A percentile compares a stretch with the other conserved stretches of the same genome.
Conservation (phyloP, 2,113 vertebrate genomes). For the Psittacus erithacus region DNA sequence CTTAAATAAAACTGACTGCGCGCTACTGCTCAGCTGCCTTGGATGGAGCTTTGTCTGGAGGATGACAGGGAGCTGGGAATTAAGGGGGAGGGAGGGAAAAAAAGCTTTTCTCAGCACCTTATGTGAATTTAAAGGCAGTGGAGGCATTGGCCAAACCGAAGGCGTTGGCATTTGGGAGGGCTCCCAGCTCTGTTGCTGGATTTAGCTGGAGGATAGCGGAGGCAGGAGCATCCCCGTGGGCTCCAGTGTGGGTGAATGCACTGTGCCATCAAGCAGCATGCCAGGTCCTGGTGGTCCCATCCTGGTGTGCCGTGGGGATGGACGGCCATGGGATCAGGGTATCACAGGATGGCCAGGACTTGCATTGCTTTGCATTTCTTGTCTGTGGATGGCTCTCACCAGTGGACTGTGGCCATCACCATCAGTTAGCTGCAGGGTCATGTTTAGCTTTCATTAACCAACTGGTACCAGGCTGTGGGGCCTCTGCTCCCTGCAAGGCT, state of each 20-base stretch:
- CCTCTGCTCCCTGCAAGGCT: background rate
- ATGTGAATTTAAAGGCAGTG: background rate
- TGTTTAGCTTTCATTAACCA: background rate
- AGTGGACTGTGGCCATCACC: background rate
- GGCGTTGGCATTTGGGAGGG: accelerated
- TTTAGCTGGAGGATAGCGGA: background rate
- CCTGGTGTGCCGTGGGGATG: accelerated
- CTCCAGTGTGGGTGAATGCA: background rate
- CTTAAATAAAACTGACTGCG: background rate
- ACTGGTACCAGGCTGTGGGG: accelerated
- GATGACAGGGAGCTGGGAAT: conserved; percentile 41
- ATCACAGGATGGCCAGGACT: background rate
- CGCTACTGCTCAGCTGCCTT: background rate
- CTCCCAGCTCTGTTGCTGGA: background rate
- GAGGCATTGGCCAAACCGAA: background rate
- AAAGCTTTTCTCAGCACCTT: background rate
- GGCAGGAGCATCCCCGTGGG: background rate
- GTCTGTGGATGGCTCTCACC: background rate
- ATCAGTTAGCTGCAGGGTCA: background rate
- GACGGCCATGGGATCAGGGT: accelerated
- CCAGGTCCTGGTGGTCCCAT: accelerated
- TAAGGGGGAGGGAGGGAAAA: background rate
- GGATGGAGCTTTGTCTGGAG: conserved; percentile 27
- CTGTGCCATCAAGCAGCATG: background rate
- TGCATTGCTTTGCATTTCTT: background rate